A percentile compares a stretch with the other conserved stretches of the same genome.
Evolutionary conservation across 2,888 invertebrate genomes (phyloP).

Genomic region (Maniola hyperantus): DNA sequence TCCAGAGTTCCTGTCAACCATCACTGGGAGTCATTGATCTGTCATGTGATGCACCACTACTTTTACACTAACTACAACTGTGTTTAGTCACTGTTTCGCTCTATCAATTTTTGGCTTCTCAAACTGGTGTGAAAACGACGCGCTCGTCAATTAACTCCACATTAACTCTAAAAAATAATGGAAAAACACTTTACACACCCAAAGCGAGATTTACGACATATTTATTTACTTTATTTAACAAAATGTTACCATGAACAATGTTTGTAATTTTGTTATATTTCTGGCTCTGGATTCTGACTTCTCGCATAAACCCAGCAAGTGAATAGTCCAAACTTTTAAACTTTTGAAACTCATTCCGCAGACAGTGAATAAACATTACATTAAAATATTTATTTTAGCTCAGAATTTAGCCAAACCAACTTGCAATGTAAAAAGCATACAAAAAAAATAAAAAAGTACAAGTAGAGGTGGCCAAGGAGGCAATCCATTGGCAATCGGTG

Average conservation of each 20-base stretch:
- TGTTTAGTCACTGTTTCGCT: constrained; percentile 10
- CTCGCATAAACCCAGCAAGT: too few relatives aligned
- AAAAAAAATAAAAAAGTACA: too few relatives aligned
- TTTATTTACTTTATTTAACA: constrained; percentile 68
- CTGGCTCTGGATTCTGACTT: background rate
- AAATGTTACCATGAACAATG: constrained; percentile 46
- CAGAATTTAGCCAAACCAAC: too few relatives aligned
- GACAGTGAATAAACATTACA: too few relatives aligned
- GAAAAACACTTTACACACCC: constrained; percentile 49
- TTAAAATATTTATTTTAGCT: too few relatives aligned
- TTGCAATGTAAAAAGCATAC: too few relatives aligned
- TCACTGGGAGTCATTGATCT: constrained; percentile 71
- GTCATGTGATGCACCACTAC: constrained; percentile 51
- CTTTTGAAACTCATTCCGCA: too few relatives aligned
- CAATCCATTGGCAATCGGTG: too few relatives aligned
- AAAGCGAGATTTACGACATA: constrained; percentile 61
- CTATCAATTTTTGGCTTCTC: background rate
- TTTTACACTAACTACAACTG: constrained; percentile 30
- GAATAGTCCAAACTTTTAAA: too few relatives aligned
- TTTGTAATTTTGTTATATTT: too few relatives aligned
- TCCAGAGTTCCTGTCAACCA: constrained; percentile 61
- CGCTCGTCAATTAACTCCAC: background rate
- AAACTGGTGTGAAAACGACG: background rate
- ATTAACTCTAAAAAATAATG: background rate
- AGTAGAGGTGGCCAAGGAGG: too few relatives aligned